phyloP scores from a whole-genome alignment of 2,113 vertebrate species.

The Ceuthmochares aereus region DNA sequence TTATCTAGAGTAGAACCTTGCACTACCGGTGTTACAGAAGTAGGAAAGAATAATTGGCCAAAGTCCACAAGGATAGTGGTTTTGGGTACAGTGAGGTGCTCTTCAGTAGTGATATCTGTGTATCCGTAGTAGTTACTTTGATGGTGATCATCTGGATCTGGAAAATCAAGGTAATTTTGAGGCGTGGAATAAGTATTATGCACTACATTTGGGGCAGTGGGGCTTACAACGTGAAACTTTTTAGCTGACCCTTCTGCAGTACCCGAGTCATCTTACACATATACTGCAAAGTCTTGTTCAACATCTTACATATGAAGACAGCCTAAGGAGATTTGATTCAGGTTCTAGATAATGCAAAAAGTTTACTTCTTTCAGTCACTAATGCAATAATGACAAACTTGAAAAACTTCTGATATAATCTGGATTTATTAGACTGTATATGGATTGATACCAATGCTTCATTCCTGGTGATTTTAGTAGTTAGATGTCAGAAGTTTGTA shows the following conservation, averaged over 20 bases:
- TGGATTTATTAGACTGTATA: background rate
- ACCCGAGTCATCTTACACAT: background rate
- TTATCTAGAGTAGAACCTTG: background rate
- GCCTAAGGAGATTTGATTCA: background rate
- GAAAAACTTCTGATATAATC: constrained; percentile 22
- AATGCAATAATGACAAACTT: background rate
- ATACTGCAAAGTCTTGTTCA: background rate
- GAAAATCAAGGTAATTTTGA: background rate
- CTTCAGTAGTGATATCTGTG: background rate
- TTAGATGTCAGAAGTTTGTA: constrained; percentile 7
- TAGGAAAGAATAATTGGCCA: background rate
- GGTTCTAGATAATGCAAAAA: background rate
- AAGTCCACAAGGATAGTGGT: background rate
- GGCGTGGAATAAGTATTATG: background rate
- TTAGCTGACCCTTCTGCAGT: background rate
- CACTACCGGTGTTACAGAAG: background rate
- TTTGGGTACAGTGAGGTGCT: background rate
- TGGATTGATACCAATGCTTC: background rate
- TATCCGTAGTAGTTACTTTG: background rate
- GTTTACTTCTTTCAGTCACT: too few relatives aligned
- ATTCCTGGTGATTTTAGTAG: background rate
- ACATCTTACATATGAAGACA: background rate
- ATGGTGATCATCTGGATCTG: background rate
- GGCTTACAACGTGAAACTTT: background rate
- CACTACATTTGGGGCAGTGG: background rate